phyloP scores from a whole-genome alignment of 2,113 vertebrate species.

The Gadus macrocephalus region DNA sequence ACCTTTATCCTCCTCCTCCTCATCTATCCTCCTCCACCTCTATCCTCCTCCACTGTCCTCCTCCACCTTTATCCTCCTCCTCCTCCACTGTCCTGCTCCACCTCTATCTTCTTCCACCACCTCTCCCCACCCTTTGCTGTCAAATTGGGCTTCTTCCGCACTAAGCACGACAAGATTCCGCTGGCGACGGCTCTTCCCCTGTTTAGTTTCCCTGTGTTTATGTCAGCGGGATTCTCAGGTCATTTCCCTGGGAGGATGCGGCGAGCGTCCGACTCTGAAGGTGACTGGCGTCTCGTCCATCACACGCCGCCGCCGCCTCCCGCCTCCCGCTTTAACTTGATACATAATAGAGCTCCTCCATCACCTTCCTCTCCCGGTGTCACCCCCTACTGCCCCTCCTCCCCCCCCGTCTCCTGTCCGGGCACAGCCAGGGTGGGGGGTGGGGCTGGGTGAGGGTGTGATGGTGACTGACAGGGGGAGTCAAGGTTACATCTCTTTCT shows the following conservation, averaged over 20 bases:
- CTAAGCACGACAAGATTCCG: constrained; percentile 37
- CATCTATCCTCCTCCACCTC: too few species aligned
- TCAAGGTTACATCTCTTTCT: constrained; percentile 92
- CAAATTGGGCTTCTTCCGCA: constrained; percentile 55
- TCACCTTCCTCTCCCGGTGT: constrained; percentile 93
- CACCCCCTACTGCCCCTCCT: constrained; percentile 73
- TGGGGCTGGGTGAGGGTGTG: constrained; percentile 43
- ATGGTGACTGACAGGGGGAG: constrained; percentile 58
- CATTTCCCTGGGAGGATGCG: constrained; percentile 89
- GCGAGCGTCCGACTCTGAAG: constrained; percentile 81
- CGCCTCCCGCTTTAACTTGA: constrained; percentile 87
- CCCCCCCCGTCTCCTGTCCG: constrained; percentile 9
- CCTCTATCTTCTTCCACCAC: too few species aligned
- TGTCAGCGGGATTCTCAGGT: constrained; percentile 99
- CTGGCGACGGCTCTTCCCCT: constrained; percentile 31
- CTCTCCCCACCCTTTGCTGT: constrained; percentile 35
- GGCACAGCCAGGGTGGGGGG: not conserved
- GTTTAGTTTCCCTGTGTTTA: constrained; percentile 77
- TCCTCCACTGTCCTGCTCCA: too few species aligned
- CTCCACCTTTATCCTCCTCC: too few species aligned
- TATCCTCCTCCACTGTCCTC: too few species aligned
- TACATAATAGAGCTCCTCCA: constrained; percentile 99
- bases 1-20: too few species aligned
- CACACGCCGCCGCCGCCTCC: constrained; percentile 57
- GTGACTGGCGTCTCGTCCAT: constrained; percentile 98